Conservation (phyloP, 1,140 invertebrate species). For the Drosophila bipectinata region DNA sequence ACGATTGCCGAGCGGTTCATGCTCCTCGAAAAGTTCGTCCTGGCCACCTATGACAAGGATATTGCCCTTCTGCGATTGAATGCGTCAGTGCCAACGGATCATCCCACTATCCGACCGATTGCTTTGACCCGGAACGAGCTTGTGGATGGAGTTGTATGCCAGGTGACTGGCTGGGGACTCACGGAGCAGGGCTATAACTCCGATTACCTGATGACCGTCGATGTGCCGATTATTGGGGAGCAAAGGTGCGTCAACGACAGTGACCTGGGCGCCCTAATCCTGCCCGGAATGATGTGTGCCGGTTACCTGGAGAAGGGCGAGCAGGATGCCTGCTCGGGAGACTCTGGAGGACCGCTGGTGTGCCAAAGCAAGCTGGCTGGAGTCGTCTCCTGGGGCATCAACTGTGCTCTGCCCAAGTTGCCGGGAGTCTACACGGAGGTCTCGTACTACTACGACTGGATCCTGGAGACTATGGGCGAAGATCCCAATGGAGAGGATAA, state of each 20-base stretch:
- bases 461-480: conserved; percentile 63
- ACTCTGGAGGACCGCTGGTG: conserved; percentile 87
- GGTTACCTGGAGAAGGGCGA: conserved; percentile 67
- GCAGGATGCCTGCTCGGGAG: conserved; percentile 79
- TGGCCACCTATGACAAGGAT: conserved; percentile 61
- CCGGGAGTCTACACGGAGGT: conserved; percentile 91
- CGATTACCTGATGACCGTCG: conserved; percentile 65
- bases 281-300: conserved; percentile 77
- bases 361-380: conserved; percentile 86
- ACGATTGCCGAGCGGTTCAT: conserved; percentile 46
- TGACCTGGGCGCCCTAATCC: conserved; percentile 26
- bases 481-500: conserved; percentile 8
- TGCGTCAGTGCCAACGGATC: conserved; percentile 55
- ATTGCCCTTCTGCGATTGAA: conserved; percentile 61
- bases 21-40: conserved; percentile 44
- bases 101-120: conserved; percentile 68
- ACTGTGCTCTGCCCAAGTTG: conserved; percentile 86
- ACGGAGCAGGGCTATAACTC: conserved; percentile 60
- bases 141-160: conserved; percentile 46
- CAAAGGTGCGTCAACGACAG: conserved; percentile 53
- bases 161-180: conserved; percentile 74
- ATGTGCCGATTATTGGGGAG: conserved; percentile 62
- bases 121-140: conserved; percentile 25
- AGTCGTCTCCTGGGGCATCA: conserved; percentile 89
- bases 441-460: conserved; percentile 86